Evolutionary conservation across 1,140 invertebrate species (phyloP), one percentile per base, ranked within the genome.

Genomic region (Drosophila bocki): DNA sequence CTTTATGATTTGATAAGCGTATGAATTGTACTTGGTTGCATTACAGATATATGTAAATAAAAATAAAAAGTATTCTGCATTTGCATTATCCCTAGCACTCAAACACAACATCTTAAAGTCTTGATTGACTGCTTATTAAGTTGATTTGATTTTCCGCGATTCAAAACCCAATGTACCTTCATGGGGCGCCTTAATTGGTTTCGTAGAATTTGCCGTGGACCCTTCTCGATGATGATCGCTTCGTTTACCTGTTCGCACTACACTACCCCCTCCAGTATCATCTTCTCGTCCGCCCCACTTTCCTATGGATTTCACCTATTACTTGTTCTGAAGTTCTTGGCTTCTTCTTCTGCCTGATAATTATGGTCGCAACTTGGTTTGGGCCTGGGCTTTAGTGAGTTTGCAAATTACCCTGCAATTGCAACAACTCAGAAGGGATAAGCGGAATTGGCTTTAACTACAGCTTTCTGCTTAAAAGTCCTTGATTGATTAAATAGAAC

Each of bases 321-420:
- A 87, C 74, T 53, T 67, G 75, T 11, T 75, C 56, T 71, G 48
- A 62, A 78, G 69, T 47, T 68, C 53, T 71, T 41, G 53, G 67
- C 53, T 78, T 56, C 53, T 41, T 47, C 37, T 45, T 39, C 65
- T 77, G 79, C 74, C 78, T 59, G 85, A 81, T 90, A 87, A 87
- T 87, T 87, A 87, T 81, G 80, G 84, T 90, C 84, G 70, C 33
- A 37, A 22, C 53, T 59, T 65, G 50, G 48, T 72, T 45, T n/a
- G 79, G 70, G 51, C 68, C 68, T 75, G 74, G 84, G 60, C 72
- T 75, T 75, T 84, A 74, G 80, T 88, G 84, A 81, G 84, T 87
- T 87, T 87, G 85, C 85, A 88, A 87, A 90, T 87, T 88, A 90
- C 84, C 81, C 85, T 61, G 74, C 85, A 84, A 88, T 88, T 87